These are phyloP conservation scores for Romanogobio albipinnatus DNA, from an alignment of 2,113 vertebrate genomes.

Conservation along the genomic window DNA sequence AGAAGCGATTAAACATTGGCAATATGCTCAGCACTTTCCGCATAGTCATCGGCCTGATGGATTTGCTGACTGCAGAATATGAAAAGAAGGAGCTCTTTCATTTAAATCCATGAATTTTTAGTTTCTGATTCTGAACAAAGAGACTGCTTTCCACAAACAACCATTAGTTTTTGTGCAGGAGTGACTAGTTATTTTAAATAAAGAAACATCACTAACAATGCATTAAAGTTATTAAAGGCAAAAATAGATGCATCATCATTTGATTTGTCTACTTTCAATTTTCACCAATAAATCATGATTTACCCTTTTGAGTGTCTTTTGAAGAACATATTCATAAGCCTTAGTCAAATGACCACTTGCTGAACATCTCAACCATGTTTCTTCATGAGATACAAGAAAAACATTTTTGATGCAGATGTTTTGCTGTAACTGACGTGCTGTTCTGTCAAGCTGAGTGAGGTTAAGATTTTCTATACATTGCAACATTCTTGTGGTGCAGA, in stretches of 20 bases:
- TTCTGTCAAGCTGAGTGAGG: not conserved
- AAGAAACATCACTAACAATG: not conserved
- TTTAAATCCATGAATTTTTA: not conserved
- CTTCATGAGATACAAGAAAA: not conserved
- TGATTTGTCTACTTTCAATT: not conserved
- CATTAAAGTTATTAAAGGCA: not conserved
- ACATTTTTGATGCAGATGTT: not conserved
- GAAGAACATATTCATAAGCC: not conserved
- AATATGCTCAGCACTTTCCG: not conserved
- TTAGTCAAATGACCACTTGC: not conserved
- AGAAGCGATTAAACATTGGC: not conserved
- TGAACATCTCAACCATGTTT: not conserved
- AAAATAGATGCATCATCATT: not conserved
- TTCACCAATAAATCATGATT: not conserved
- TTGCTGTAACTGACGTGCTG: not conserved
- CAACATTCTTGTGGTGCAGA: slow-evolving; percentile 13
- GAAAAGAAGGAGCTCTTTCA: not conserved
- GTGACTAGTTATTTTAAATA: not conserved
- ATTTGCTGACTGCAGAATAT: slow-evolving; percentile 16
- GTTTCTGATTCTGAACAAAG: not conserved
- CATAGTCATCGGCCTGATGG: not conserved
- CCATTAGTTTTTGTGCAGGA: not conserved
- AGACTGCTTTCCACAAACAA: not conserved
- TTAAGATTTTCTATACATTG: slow-evolving; percentile 24
- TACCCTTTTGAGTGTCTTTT: not conserved